Evolutionary conservation across 2,797 vertebrate species (phyloP), one percentile per base, ranked within the genome.

Genomic region (Pelochelys cantorii): DNA sequence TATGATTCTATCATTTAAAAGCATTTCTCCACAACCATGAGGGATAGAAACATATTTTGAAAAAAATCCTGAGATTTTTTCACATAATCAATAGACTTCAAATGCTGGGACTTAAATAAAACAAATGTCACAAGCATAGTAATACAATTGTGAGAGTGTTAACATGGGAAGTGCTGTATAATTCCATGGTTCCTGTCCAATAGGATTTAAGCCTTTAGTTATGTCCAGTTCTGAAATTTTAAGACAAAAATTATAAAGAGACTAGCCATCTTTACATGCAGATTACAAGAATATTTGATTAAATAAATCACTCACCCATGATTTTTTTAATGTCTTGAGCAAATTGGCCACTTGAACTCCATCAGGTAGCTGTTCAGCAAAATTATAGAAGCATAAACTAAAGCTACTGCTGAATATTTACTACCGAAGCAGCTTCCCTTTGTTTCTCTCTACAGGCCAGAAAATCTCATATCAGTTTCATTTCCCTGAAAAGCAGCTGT

Each of bases 401-500:
- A 86, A 92, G 34, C 1, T 89, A 88, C 80, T 53, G 2, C 42
- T 62, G 85, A 89, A 12, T 85, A 90, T 71, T 96, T 75, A 20
- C 25, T 37, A 65, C 37, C 52, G 87, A 77, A 84, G 59, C 71
- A 3, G 4, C 8, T 48, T 71, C 31, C 37, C 37, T 85, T 95
- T 79, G 2, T 86, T 85, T 93, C 27, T 34, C 37, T 55, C 80
- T 60, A 54, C 5, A 4, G 84, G 82, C 23, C 75, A 34, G 54
- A 42, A 54, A 87, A 14, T 53, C 52, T 87, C 34, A 81, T 89
- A 15, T 83, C 85, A 93, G 60, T 93, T 96, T 97, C 83, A 3
- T 5, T 95, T 96, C 96, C 85, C 87, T 68, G 78, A 54, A 79
- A n/a, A n/a, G 12, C 5, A 4, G 13, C 55, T 83, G 80, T 62